phyloP scores from a whole-genome alignment of 2,797 vertebrate genomes.

The Tinamus major region DNA sequence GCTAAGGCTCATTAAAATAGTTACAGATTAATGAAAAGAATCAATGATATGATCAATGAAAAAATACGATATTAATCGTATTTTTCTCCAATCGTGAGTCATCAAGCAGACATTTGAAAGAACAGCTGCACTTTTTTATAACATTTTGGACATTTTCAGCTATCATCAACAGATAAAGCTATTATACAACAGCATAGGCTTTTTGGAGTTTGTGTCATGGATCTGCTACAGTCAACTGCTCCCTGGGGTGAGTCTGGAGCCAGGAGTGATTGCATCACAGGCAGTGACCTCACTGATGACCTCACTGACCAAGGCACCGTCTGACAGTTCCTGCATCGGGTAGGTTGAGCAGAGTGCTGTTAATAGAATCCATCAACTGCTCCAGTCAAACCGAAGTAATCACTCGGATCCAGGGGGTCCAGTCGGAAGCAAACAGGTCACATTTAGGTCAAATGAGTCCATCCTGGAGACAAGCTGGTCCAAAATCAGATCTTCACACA shows the following conservation, averaged over 20 bases:
- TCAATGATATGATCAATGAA: background rate
- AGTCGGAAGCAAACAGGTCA: background rate
- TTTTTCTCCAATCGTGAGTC: background rate
- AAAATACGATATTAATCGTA: too few relatives aligned
- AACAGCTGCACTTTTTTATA: background rate
- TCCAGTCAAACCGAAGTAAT: background rate
- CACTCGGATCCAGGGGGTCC: background rate
- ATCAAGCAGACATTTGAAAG: background rate
- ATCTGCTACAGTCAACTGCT: background rate
- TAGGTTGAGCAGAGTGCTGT: background rate
- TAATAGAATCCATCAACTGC: background rate
- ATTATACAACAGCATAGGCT: background rate
- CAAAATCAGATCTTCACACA: too few relatives aligned
- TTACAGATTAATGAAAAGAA: background rate
- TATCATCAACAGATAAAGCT: background rate
- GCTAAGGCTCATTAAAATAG: background rate
- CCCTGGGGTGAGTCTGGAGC: background rate
- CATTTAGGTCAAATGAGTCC: background rate
- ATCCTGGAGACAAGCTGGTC: background rate
- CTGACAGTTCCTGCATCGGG: background rate
- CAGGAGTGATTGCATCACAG: background rate
- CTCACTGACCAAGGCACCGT: background rate
- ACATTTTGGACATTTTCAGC: background rate
- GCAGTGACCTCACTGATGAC: background rate
- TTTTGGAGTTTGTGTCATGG: background rate